A percentile compares a stretch with the other conserved stretches of the same genome.
phyloP scores from a whole-genome alignment of 1,140 invertebrate genomes.

The Conus ventricosus region DNA sequence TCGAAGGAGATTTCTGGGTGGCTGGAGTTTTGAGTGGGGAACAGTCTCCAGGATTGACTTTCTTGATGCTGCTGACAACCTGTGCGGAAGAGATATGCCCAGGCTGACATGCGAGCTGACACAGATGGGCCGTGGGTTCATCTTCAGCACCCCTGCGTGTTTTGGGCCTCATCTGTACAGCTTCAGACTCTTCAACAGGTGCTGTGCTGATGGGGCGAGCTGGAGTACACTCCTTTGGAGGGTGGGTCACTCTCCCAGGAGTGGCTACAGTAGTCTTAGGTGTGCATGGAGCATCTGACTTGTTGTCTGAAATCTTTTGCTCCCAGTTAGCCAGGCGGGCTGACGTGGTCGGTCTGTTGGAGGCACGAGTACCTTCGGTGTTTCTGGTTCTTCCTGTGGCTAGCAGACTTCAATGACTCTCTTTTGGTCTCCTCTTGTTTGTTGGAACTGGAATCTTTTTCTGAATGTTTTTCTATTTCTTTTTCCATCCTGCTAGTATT shows the following conservation, averaged over 20 bases:
- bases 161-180: slow-evolving; percentile 36
- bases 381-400: not conserved
- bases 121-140: slow-evolving; percentile 69
- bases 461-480: not conserved
- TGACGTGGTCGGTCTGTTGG: slow-evolving; percentile 35
- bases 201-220: slow-evolving; percentile 7
- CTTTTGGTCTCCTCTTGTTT: not conserved
- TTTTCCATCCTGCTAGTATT: not conserved
- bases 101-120: slow-evolving; percentile 67
- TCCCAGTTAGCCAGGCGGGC: slow-evolving; percentile 52
- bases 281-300: slow-evolving; percentile 24
- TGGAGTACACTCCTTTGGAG: slow-evolving; percentile 34
- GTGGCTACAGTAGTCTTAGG: slow-evolving; percentile 18
- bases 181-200: not conserved
- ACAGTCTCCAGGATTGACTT: slow-evolving; percentile 56
- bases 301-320: slow-evolving; percentile 48
- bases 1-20: slow-evolving; percentile 9
- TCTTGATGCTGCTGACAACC: slow-evolving; percentile 63
- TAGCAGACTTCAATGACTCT: not conserved
- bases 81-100: slow-evolving; percentile 64
- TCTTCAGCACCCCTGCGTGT: slow-evolving; percentile 45
- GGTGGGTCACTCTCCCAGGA: slow-evolving; percentile 13
- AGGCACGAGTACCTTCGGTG: not conserved
- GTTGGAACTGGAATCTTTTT: not conserved
- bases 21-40: slow-evolving; percentile 28